phyloP scores from a whole-genome alignment of 2,888 invertebrate species.

The Matsumyia berberina region DNA sequence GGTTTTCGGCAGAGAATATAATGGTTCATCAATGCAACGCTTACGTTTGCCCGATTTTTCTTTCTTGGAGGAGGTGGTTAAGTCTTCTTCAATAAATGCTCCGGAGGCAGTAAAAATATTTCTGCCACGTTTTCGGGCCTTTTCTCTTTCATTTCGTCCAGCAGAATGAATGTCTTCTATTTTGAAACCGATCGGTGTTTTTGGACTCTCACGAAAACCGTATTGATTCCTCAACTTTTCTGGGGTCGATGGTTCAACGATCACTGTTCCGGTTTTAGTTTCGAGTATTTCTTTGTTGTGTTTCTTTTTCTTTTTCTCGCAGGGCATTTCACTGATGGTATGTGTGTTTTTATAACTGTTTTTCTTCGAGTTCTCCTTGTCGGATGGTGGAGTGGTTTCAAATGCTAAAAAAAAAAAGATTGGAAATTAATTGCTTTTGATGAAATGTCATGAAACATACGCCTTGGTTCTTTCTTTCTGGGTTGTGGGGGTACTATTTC shows the following conservation, averaged over 20 bases:
- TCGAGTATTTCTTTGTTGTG: conserved; percentile 50
- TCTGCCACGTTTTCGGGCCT: conserved; percentile 31
- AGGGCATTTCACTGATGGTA: background rate
- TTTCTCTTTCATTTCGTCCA: conserved; percentile 66
- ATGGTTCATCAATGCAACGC: conserved; percentile 68
- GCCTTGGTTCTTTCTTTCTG: conserved; percentile 63
- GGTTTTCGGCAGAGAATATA: conserved; percentile 75
- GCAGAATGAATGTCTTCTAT: conserved; percentile 74
- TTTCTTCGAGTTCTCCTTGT: conserved; percentile 63
- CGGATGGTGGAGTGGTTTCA: conserved; percentile 56
- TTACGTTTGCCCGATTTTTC: conserved; percentile 73
- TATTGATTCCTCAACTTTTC: conserved; percentile 45
- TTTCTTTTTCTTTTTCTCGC: conserved; percentile 38
- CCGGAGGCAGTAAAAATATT: conserved; percentile 51
- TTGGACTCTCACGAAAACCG: conserved; percentile 79
- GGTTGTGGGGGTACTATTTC: conserved; percentile 10
- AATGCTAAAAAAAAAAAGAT: conserved; percentile 11
- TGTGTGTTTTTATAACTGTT: conserved; percentile 16
- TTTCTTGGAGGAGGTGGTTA: background rate
- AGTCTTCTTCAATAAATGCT: conserved; percentile 47
- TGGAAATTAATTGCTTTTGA: background rate
- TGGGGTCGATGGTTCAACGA: conserved; percentile 81
- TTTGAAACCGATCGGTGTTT: conserved; percentile 79
- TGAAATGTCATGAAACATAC: background rate
- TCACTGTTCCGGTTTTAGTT: conserved; percentile 80